Evolutionary conservation across 2,888 invertebrate species (phyloP).

Genomic region (Cerceris rybyensis): DNA sequence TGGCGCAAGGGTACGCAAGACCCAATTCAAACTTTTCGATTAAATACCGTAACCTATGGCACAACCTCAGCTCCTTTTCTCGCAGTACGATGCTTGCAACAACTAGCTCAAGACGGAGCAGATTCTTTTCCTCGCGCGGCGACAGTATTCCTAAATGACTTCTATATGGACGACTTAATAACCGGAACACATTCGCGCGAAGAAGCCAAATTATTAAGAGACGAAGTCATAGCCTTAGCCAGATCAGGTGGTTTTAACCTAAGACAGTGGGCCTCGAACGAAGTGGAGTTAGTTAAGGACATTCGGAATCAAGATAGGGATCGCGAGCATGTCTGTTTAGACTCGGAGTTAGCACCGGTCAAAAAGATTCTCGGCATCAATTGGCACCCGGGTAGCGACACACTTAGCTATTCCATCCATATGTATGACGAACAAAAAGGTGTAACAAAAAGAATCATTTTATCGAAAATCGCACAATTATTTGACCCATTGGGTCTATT

Average conservation of each 20-base stretch:
- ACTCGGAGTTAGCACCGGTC: neutral
- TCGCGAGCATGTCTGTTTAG: no score
- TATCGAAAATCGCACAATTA: slow-evolving; percentile 3
- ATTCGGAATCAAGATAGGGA: no score
- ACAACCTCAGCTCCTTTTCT: slow-evolving; percentile 60
- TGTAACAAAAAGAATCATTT: slow-evolving; percentile 5
- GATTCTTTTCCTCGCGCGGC: slow-evolving; percentile 28
- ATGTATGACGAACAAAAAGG: no score
- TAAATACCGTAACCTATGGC: slow-evolving; percentile 50
- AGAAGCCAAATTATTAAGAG: slow-evolving; percentile 25
- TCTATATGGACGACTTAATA: slow-evolving; percentile 56
- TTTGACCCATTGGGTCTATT: slow-evolving; percentile 15
- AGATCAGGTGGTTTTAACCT: slow-evolving; percentile 43
- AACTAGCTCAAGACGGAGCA: slow-evolving; percentile 60
- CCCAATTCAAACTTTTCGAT: slow-evolving; percentile 25
- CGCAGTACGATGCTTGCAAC: slow-evolving; percentile 57
- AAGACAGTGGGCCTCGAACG: slow-evolving; percentile 52
- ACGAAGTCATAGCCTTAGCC: slow-evolving; percentile 32
- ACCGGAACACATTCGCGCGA: slow-evolving; percentile 38
- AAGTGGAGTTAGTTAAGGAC: neutral
- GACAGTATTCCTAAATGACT: slow-evolving; percentile 26
- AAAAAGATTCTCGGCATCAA: neutral
- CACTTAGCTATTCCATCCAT: neutral
- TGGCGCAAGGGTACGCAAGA: slow-evolving; percentile 48
- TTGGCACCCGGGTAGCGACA: neutral